Conservation (phyloP, 1,140 invertebrate species). For the Heliconius eleuchia region DNA sequence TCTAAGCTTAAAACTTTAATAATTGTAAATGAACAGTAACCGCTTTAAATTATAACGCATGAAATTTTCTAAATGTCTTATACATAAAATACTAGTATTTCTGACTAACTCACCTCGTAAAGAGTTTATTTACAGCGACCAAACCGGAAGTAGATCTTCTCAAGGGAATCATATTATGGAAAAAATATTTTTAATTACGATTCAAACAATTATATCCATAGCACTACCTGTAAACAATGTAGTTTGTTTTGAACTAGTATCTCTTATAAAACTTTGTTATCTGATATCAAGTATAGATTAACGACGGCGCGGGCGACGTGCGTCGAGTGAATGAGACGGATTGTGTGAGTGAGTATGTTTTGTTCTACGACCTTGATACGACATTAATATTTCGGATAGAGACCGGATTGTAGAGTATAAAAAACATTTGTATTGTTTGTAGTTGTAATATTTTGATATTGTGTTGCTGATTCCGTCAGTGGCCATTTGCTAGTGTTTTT, state of each 20-base stretch:
- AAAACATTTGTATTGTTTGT: background rate
- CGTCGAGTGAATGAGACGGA: background rate
- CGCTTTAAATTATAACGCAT: background rate
- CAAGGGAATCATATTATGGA: background rate
- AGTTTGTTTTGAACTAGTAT: background rate
- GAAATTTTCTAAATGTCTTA: background rate
- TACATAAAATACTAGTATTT: background rate
- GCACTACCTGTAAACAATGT: background rate
- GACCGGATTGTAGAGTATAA: too few species aligned
- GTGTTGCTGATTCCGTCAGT: background rate
- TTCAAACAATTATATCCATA: background rate
- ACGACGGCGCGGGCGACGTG: background rate
- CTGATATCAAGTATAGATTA: background rate
- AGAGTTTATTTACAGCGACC: constrained; percentile 18
- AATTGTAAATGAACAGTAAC: background rate
- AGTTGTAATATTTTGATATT: background rate
- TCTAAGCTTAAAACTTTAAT: too few species aligned
- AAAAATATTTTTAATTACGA: background rate
- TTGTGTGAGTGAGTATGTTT: background rate
- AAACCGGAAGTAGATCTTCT: constrained; percentile 23
- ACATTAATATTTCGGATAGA: background rate
- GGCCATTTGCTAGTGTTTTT: too few species aligned
- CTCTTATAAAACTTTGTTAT: background rate
- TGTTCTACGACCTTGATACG: background rate
- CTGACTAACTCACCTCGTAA: constrained; percentile 25